These are phyloP conservation scores for Artibeus jamaicensis DNA, from an alignment of 2,797 vertebrate species.

Conservation along the genomic window DNA sequence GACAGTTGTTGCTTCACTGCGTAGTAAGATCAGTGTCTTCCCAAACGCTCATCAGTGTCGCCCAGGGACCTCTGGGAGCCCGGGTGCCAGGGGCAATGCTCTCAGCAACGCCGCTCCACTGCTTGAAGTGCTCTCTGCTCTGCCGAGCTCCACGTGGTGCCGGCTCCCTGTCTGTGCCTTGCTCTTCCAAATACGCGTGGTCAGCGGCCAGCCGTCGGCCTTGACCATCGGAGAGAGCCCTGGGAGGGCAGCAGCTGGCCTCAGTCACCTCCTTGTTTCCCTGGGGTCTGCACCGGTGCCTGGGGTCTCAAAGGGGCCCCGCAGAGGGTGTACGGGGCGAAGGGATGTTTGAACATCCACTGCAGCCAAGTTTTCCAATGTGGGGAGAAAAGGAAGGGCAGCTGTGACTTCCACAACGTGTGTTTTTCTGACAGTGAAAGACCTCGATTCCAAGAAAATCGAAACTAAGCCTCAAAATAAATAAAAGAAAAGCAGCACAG, in stretches of 20 bases:
- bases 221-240: neutral
- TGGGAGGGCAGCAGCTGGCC: neutral
- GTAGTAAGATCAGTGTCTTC: no score
- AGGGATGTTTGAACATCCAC: neutral
- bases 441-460: neutral
- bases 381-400: neutral
- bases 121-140: neutral
- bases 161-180: neutral
- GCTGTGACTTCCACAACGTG: neutral
- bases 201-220: neutral
- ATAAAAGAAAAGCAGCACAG: neutral
- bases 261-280: neutral
- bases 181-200: rapidly evolving
- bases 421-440: neutral
- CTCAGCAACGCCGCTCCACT: neutral
- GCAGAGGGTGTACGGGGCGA: no score
- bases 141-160: rapidly evolving
- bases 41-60: no score
- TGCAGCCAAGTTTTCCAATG: neutral
- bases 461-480: neutral
- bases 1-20: neutral
- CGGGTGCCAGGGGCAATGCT: rapidly evolving
- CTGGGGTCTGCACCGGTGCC: neutral
- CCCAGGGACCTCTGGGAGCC: neutral
- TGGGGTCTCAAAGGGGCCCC: neutral